Conservation (phyloP, 2,888 invertebrate genomes). For the Ceriagrion tenellum region DNA sequence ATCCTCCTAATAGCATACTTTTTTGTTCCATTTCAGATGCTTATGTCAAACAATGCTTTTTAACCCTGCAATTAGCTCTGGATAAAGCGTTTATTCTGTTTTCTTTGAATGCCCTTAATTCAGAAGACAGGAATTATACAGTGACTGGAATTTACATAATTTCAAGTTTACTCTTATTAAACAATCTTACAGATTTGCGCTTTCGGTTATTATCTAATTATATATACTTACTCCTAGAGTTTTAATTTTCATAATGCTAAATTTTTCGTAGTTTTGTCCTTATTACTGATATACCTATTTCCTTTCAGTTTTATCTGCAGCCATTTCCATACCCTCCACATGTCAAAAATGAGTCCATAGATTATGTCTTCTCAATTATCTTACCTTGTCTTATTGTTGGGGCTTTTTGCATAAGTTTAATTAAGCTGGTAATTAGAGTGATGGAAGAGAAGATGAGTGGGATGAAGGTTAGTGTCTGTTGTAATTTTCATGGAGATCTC, state of each 20-base stretch:
- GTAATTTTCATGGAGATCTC: too few relatives aligned
- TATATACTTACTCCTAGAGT: too few relatives aligned
- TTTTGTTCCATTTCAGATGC: constrained; percentile 42
- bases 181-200: too few relatives aligned
- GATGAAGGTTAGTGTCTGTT: constrained; percentile 41
- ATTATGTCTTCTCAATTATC: neutral
- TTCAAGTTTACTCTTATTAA: too few relatives aligned
- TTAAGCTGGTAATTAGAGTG: neutral
- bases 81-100: constrained; percentile 72
- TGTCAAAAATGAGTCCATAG: constrained; percentile 73
- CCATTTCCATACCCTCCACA: constrained; percentile 81
- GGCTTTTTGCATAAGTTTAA: neutral
- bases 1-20: too few relatives aligned
- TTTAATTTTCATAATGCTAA: too few relatives aligned
- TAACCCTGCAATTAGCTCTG: constrained; percentile 72
- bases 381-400: neutral
- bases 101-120: neutral
- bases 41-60: constrained; percentile 72
- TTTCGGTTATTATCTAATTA: too few relatives aligned
- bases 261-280: too few relatives aligned
- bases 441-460: constrained; percentile 46
- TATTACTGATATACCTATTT: neutral
- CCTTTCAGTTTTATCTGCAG: constrained; percentile 77
- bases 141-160: neutral
- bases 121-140: neutral